Base-by-base conservation (phyloP, 92 coral and sea anemone species). In the Siderastrea radians region DNA sequence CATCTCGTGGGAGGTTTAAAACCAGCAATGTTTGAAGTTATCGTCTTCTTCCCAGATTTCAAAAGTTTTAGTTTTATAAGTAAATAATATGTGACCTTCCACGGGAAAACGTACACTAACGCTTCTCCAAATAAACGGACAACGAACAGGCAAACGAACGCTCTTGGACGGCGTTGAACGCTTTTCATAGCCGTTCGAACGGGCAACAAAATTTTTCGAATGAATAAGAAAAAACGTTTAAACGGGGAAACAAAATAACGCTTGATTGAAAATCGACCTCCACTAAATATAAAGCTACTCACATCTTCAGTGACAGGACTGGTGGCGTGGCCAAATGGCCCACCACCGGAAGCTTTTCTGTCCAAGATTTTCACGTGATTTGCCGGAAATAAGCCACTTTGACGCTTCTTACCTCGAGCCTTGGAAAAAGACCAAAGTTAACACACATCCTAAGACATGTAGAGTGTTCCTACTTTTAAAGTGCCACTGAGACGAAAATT, bases 361-460 rank as follows among this genome's bases (percentile, higher is more conserved):
- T 94, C 94, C 83, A 95, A 93, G 54, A 98, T 91, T 86, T 98
- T 98, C 19, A 98, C 99, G 58, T 96, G 98, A 71, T 83, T 94
- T 17, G 89, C 95, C 1, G 99, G 99, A 75, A 98, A 98, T 82
- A 93, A 83, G 6, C 99, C 99, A 75, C 98, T 94, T 81, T 95
- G 98, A 4, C 99, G 98, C 84, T 95, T 98, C 96, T 98, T 98
- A 48, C 99, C 99, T 50, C 99, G 99, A 60, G 99, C 99, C 99
- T 98, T 75, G 11, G 83, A 17, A 69, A 11, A 70, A 38, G 12
- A 53, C 59, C 7, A 74, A 74, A 52, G 17, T 17, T 3, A 6
- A 74, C 16, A 17, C 17, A 7, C 6, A n/a, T 10, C 6, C 6
- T 15, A 44, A 49, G 60, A 49, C 77, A 72, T 2, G 44, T 0